phyloP scores from a whole-genome alignment of 2,113 vertebrate species.

The Sturnira hondurensis region DNA sequence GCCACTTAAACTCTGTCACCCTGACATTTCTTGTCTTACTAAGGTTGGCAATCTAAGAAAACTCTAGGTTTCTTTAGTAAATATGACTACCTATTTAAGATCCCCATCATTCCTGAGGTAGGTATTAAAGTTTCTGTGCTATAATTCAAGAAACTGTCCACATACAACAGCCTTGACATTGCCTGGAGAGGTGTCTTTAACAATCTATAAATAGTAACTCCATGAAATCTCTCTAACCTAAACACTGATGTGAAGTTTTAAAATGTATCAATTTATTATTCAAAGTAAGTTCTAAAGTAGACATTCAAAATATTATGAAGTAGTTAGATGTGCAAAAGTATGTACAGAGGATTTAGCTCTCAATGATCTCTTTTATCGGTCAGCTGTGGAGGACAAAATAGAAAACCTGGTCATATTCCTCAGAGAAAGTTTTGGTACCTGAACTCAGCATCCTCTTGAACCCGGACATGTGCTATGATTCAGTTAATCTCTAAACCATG shows the following conservation, averaged over 20 bases:
- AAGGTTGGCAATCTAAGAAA: constrained; percentile 75
- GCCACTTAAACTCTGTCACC: constrained; percentile 74
- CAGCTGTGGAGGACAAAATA: background rate
- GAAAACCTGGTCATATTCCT: background rate
- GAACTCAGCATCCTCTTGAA: background rate
- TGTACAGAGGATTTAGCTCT: background rate
- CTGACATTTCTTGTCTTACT: constrained; percentile 72
- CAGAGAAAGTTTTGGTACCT: background rate
- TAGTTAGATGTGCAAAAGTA: background rate
- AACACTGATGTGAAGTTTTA: background rate
- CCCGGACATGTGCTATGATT: background rate
- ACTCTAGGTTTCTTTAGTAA: constrained; percentile 75
- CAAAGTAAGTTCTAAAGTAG: background rate
- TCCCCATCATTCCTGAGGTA: constrained; percentile 72
- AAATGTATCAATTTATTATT: background rate
- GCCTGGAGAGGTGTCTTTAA: background rate
- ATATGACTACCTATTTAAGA: constrained; percentile 65
- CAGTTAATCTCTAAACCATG: background rate
- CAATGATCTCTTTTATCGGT: background rate
- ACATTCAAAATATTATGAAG: background rate
- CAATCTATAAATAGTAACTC: constrained; percentile 55
- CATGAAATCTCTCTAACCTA: background rate
- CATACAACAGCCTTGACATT: background rate
- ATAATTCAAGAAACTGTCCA: constrained; percentile 65
- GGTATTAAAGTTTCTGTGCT: constrained; percentile 64